Evolutionary conservation across 1,140 invertebrate species (phyloP).

Genomic region (Zaprionus lachaisei): DNA sequence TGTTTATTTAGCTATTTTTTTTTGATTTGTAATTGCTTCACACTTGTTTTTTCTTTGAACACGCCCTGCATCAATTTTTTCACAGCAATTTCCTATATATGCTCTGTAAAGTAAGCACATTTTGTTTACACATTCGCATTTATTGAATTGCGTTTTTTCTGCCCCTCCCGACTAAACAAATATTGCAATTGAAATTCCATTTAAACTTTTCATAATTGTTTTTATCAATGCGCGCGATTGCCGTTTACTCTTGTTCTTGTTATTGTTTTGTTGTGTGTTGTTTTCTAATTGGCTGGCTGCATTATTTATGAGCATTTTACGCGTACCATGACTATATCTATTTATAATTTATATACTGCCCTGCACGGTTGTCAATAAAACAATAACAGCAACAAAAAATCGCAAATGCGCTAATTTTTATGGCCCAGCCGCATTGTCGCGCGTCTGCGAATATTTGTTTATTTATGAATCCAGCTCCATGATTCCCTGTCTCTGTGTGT

Average conservation of each 20-base stretch:
- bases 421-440: slow-evolving; percentile 60
- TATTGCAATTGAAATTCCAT: slow-evolving; percentile 56
- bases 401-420: slow-evolving; percentile 66
- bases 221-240: slow-evolving; percentile 32
- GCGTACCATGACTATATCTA: slow-evolving; percentile 54
- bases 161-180: slow-evolving; percentile 46
- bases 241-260: slow-evolving; percentile 1
- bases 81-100: slow-evolving; percentile 12
- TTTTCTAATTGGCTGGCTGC: slow-evolving; percentile 62
- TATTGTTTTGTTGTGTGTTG: slow-evolving; percentile 28
- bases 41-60: slow-evolving; percentile 7
- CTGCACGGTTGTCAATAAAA: slow-evolving; percentile 19
- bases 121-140: slow-evolving; percentile 22
- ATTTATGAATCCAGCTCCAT: slow-evolving; percentile 51
- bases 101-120: slow-evolving; percentile 30
- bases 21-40: neutral
- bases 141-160: slow-evolving; percentile 1
- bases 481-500: slow-evolving; percentile 14
- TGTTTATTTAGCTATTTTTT: neutral
- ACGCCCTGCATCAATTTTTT: neutral
- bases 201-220: slow-evolving; percentile 44
- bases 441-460: slow-evolving; percentile 49
- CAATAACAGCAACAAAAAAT: slow-evolving; percentile 23
- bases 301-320: slow-evolving; percentile 64
- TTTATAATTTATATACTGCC: slow-evolving; percentile 50